These are phyloP conservation scores for Pheosia tremula DNA, from an alignment of 2,888 invertebrate species.

Conservation along the genomic window DNA sequence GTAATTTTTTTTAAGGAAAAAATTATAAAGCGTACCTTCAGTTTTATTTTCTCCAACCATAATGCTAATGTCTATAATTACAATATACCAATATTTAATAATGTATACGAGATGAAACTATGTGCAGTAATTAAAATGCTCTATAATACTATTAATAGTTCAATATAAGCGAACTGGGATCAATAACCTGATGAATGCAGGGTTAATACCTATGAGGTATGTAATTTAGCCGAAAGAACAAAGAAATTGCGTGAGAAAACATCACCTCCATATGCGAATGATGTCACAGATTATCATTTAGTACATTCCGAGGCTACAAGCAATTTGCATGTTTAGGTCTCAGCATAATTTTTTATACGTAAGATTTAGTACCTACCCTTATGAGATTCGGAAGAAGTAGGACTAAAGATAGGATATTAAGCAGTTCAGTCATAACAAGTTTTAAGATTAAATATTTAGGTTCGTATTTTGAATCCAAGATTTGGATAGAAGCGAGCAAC, in stretches of 20 bases:
- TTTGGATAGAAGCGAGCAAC: too few species aligned
- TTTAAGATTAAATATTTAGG: too few species aligned
- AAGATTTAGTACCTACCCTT: too few species aligned
- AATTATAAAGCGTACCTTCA: too few species aligned
- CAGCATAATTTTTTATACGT: background rate
- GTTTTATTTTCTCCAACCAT: too few species aligned
- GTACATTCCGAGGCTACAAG: conserved; percentile 8
- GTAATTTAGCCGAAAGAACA: conserved; percentile 16
- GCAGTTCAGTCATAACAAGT: too few species aligned
- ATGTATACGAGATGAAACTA: background rate
- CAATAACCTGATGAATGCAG: conserved; percentile 5
- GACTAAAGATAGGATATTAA: too few species aligned
- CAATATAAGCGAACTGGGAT: background rate
- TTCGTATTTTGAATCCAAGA: too few species aligned
- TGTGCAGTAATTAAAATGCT: background rate
- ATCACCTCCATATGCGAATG: conserved; percentile 17
- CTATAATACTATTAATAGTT: background rate
- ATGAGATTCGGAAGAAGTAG: too few species aligned
- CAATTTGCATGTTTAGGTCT: conserved; percentile 8
- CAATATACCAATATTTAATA: background rate
- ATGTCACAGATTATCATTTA: conserved; percentile 13
- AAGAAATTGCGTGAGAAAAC: conserved; percentile 27
- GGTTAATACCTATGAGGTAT: background rate
- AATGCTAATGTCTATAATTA: background rate
- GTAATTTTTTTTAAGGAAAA: too few species aligned